phyloP scores from a whole-genome alignment of 1,140 invertebrate species.

The Epicauta chinensis region DNA sequence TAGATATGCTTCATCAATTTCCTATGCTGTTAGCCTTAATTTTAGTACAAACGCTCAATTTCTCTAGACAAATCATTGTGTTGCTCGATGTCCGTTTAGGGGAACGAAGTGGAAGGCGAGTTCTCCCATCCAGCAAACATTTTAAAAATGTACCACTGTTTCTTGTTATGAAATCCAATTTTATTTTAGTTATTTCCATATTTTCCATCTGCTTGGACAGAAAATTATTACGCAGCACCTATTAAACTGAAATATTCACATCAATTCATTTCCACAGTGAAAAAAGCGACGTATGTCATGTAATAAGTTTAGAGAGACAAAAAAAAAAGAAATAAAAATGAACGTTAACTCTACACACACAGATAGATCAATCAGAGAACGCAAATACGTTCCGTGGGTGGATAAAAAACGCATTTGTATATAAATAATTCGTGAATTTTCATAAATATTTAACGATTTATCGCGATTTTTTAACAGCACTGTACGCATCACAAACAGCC shows the following conservation, averaged over 20 bases:
- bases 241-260: constrained; percentile 28
- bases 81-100: no score
- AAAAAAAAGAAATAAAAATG: no score
- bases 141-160: no score
- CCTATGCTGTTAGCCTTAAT: no score
- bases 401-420: constrained; percentile 14
- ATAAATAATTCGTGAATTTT: constrained; percentile 22
- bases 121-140: no score
- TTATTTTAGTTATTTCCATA: constrained; percentile 24
- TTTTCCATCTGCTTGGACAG: constrained; percentile 21
- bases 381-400: no score
- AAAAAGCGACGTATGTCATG: neutral
- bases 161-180: no score
- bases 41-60: no score
- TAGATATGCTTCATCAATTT: constrained; percentile 2
- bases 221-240: constrained; percentile 24
- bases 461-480: constrained; percentile 22
- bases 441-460: constrained; percentile 28
- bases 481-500: constrained; percentile 25
- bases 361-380: no score
- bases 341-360: no score
- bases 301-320: neutral
- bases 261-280: constrained; percentile 26
- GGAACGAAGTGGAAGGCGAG: neutral
- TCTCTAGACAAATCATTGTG: no score